Percentiles rank a stretch among this genome's conserved stretches.
phyloP scores from a whole-genome alignment of 2,113 vertebrate genomes.

The Parotia lawesii region DNA sequence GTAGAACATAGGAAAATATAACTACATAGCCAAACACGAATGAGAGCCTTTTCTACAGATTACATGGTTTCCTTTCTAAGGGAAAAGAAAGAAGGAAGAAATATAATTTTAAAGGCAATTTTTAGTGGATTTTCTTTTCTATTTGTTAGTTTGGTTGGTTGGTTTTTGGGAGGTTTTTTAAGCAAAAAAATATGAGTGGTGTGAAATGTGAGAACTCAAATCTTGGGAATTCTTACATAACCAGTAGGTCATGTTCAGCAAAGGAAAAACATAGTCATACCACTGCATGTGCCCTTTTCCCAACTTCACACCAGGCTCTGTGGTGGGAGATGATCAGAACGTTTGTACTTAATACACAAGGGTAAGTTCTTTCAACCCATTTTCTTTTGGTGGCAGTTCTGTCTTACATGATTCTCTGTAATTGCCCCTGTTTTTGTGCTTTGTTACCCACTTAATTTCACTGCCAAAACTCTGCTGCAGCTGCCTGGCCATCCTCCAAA shows the following conservation, averaged over 20 bases:
- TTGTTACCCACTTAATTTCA: background rate
- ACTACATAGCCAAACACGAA: background rate
- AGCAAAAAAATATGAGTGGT: background rate
- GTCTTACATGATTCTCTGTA: background rate
- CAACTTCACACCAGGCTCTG: background rate
- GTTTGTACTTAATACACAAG: background rate
- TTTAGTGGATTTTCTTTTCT: background rate
- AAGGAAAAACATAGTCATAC: background rate
- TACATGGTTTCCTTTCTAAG: background rate
- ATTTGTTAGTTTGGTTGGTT: background rate
- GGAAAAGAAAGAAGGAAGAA: background rate
- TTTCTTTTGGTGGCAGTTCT: background rate
- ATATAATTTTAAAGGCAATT: background rate
- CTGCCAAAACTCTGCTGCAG: background rate
- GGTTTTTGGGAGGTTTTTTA: accelerated
- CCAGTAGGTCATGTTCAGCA: background rate
- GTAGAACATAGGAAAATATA: background rate
- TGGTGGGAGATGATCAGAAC: background rate
- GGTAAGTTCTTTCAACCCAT: background rate
- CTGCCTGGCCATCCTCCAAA: background rate
- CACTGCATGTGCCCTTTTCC: background rate
- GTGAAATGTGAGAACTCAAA: background rate
- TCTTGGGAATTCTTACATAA: background rate
- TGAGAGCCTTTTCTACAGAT: background rate
- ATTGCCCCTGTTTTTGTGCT: background rate